phyloP scores from a whole-genome alignment of 2,888 invertebrate species.

The Andrena praecox region DNA sequence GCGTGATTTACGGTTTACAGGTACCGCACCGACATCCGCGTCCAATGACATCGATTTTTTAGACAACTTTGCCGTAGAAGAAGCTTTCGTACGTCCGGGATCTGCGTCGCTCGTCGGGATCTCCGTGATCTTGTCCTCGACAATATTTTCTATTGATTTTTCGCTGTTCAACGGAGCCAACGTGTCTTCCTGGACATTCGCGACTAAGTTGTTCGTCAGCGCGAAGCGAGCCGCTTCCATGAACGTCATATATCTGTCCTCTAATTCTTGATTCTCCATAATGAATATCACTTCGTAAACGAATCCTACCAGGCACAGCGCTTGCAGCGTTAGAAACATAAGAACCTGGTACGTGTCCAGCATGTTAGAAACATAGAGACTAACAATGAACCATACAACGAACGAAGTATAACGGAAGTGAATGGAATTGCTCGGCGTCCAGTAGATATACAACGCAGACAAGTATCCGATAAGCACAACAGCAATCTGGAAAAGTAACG shows the following conservation, averaged over 20 bases:
- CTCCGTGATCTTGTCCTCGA: conserved; percentile 23
- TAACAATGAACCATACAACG: conserved; percentile 91
- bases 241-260: conserved; percentile 80
- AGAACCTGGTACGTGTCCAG: conserved; percentile 92
- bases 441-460: conserved; percentile 89
- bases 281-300: conserved; percentile 87
- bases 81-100: conserved; percentile 12
- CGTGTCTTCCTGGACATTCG: conserved; percentile 32
- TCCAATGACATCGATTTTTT: conserved; percentile 80
- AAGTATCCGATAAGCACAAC: conserved; percentile 90
- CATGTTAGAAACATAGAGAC: conserved; percentile 91
- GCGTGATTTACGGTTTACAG: conserved; percentile 49
- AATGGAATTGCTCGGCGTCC: conserved; percentile 90
- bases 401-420: conserved; percentile 90
- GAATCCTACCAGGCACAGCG: conserved; percentile 89
- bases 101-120: neutral
- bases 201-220: conserved; percentile 74
- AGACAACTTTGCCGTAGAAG: conserved; percentile 26
- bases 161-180: conserved; percentile 6
- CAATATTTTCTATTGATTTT: neutral
- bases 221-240: conserved; percentile 77
- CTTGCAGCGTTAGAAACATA: conserved; percentile 89
- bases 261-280: conserved; percentile 85
- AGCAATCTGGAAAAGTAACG: conserved; percentile 87
- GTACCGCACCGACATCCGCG: conserved; percentile 53